Percentiles rank a stretch among this genome's conserved stretches.
These are phyloP conservation scores for Antheraea assamensis DNA, from an alignment of 2,888 invertebrate genomes.

Conservation along the genomic window DNA sequence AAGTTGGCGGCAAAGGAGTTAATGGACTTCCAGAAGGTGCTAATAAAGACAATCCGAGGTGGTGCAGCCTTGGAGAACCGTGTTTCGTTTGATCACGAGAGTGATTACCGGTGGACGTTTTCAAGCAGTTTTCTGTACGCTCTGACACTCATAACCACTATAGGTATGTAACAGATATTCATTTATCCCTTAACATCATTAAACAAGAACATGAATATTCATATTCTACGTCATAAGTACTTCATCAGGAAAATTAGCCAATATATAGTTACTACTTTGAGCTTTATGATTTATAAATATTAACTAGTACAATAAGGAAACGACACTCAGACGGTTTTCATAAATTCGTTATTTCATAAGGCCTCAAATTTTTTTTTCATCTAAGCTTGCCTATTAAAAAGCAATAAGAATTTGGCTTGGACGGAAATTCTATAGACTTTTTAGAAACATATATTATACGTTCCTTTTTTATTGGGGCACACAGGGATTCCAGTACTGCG, in stretches of 20 bases:
- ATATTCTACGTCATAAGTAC: background rate
- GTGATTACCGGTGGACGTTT: constrained; percentile 92
- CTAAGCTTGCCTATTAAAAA: too few relatives aligned
- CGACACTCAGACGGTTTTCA: too few relatives aligned
- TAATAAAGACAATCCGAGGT: constrained; percentile 74
- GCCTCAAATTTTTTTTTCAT: too few relatives aligned
- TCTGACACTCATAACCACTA: constrained; percentile 96
- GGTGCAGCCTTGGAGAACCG: constrained; percentile 64
- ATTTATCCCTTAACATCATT: background rate
- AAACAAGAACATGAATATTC: background rate
- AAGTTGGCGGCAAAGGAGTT: constrained; percentile 93
- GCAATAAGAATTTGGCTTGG: too few relatives aligned
- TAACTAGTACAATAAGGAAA: too few relatives aligned
- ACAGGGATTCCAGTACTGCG: background rate
- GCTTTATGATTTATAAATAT: too few relatives aligned
- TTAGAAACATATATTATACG: too few relatives aligned
- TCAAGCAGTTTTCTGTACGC: constrained; percentile 96
- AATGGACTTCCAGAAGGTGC: constrained; percentile 89
- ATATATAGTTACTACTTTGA: background rate
- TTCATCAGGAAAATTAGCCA: background rate
- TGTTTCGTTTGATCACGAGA: constrained; percentile 50
- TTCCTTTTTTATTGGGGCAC: too few relatives aligned
- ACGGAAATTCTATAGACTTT: too few relatives aligned
- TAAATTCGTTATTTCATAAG: too few relatives aligned
- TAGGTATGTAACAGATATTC: constrained; percentile 84